Evolutionary conservation across 1,140 invertebrate species (phyloP).

Genomic region (Probaryconus sp.): DNA sequence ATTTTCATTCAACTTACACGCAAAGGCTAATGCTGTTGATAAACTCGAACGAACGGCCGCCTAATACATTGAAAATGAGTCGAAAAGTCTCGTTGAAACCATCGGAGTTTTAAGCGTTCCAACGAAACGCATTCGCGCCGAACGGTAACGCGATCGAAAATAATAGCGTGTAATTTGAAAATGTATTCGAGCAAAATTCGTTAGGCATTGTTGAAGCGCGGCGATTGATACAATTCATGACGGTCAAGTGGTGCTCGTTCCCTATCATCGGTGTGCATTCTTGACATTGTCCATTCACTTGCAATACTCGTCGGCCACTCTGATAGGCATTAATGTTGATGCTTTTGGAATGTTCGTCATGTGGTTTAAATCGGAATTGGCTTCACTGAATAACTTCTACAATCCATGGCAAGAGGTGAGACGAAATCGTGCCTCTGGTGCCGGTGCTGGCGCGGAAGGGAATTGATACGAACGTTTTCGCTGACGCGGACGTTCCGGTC

Average conservation of each 20-base stretch:
- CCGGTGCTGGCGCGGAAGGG: constrained; percentile 19
- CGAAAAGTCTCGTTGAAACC: not conserved
- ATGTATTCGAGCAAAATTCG: too few relatives aligned
- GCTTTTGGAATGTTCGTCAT: constrained; percentile 1
- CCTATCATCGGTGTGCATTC: not conserved
- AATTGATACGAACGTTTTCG: constrained; percentile 55
- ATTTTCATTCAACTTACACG: not conserved
- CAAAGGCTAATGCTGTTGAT: not conserved
- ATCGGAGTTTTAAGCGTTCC: too few relatives aligned
- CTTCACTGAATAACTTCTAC: constrained; percentile 9
- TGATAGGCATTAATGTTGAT: constrained; percentile 3
- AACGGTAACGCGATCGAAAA: too few relatives aligned
- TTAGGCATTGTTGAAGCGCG: not conserved
- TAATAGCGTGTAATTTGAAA: too few relatives aligned
- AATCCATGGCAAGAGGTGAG: constrained; percentile 9
- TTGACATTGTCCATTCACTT: not conserved
- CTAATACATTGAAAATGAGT: not conserved
- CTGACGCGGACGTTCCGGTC: constrained; percentile 56
- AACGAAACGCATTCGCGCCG: too few relatives aligned
- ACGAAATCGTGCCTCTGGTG: constrained; percentile 17
- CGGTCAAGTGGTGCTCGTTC: not conserved
- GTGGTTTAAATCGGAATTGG: constrained; percentile 1
- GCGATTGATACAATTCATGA: not conserved
- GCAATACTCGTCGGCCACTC: not conserved
- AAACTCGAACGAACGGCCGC: not conserved